Base-by-base conservation (phyloP, 2,888 invertebrate species). In the Formica aserva region DNA sequence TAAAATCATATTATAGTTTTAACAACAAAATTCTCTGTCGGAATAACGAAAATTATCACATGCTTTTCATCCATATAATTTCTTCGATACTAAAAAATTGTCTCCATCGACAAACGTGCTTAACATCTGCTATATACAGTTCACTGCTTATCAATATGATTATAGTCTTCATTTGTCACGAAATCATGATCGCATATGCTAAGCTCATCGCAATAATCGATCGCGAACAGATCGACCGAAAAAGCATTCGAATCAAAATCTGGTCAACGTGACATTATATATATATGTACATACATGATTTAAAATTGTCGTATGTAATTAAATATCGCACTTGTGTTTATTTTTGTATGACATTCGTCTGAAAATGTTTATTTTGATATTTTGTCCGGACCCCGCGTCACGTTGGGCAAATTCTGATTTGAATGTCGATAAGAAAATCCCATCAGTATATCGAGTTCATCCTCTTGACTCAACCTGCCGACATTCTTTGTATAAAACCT, bases 21-120 rank as follows among this genome's bases (percentile, higher is more conserved):
- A 32, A 62, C n/a, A 13, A 62, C 22, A 45, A 22, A 75, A 15
- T 29, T 32, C 15, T 45, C 29, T 60, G 11, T n/a, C 5, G 18
- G 55, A 41, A 60, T 29, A 60, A 74, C 15, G 41, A n/a, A 74
- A 62, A 60, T 74, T n/a, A 55, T 72, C 35, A 72, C 74, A 32
- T 32, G 13, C 29, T 41, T 57, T 26, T 72, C 11, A 35, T 41
- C 6, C 15, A 41, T n/a, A 11, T 74, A 18, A 45, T 48, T 48
- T 48, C 6, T 32, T 45, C 6, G 9, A 32, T 62, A 9, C 29
- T 57, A 55, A 57, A 45, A n/a, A 62, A 62, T 62, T 45, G 4
- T 15, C 32, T n/a, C 62, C n/a, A 41, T 60, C 3, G 15, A 60
- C n/a, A 74, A 29, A 74, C 13, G 26, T 32, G 13, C 22, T 26